A percentile compares a stretch with the other conserved stretches of the same genome.
These are phyloP conservation scores for Cataglyphis albicans DNA, from an alignment of 2,888 invertebrate genomes.

Conservation along the genomic window DNA sequence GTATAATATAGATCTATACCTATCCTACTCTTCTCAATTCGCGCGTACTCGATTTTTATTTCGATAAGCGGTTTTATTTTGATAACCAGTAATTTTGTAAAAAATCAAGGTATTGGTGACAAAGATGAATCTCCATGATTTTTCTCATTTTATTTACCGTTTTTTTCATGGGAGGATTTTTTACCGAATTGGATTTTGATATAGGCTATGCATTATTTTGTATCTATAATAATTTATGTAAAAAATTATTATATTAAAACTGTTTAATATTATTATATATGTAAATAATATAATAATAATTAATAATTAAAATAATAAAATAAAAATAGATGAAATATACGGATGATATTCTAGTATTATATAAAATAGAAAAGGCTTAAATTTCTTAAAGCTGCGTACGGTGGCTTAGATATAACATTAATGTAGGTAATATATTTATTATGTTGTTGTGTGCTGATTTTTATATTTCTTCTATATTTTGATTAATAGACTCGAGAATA, in stretches of 20 bases:
- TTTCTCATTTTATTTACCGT: too few relatives aligned
- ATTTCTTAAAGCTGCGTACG: background rate
- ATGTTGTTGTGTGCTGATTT: background rate
- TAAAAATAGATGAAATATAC: too few relatives aligned
- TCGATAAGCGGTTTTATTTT: background rate
- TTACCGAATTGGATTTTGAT: too few relatives aligned
- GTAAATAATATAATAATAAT: too few relatives aligned
- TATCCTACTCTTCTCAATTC: background rate
- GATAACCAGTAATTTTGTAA: background rate
- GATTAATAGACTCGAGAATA: conserved; percentile 4
- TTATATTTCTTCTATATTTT: background rate
- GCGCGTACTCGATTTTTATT: background rate
- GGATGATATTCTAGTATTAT: background rate
- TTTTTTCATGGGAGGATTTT: too few relatives aligned
- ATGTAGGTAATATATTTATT: conserved; percentile 14
- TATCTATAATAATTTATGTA: too few relatives aligned
- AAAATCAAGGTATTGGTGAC: too few relatives aligned
- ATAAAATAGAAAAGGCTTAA: background rate
- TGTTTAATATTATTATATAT: too few relatives aligned
- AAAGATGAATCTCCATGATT: too few relatives aligned
- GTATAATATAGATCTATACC: background rate
- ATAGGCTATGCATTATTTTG: too few relatives aligned
- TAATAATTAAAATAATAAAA: too few relatives aligned
- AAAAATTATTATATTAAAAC: too few relatives aligned
- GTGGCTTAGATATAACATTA: background rate